Conservation (phyloP, 2,113 vertebrate genomes). For the Oncorhynchus kisutch region DNA sequence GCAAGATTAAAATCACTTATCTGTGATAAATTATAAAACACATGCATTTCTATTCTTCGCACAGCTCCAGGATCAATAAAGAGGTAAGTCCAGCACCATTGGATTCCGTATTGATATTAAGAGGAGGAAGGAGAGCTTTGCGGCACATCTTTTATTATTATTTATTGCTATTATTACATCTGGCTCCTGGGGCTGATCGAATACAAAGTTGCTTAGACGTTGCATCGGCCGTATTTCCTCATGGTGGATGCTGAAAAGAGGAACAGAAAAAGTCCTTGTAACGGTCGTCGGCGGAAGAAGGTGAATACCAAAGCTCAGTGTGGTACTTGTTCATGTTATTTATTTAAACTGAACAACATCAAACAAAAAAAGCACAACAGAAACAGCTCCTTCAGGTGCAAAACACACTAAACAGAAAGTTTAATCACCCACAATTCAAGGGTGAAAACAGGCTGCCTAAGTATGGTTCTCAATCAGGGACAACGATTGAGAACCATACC, state of each 20-base stretch:
- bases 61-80: slow-evolving; percentile 42
- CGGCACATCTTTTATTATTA: slow-evolving; percentile 30
- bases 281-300: too few relatives aligned
- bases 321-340: too few relatives aligned
- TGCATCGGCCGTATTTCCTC: not conserved
- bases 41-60: slow-evolving; percentile 34
- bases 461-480: too few relatives aligned
- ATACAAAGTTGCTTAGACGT: not conserved
- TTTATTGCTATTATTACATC: slow-evolving; percentile 35
- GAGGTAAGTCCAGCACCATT: slow-evolving; percentile 17
- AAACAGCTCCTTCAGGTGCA: too few relatives aligned
- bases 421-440: too few relatives aligned
- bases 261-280: not conserved
- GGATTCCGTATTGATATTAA: slow-evolving; percentile 28
- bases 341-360: too few relatives aligned
- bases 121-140: slow-evolving; percentile 15
- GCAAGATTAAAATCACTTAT: slow-evolving; percentile 59
- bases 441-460: too few relatives aligned
- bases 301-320: too few relatives aligned
- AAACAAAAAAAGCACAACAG: too few relatives aligned
- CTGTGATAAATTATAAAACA: slow-evolving; percentile 52
- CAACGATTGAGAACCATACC: too few relatives aligned
- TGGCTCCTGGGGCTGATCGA: slow-evolving; percentile 5
- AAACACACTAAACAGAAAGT: too few relatives aligned
- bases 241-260: not conserved